These are phyloP conservation scores for Heliocidaris tuberculata DNA, from an alignment of 35 echinoderm and acorn worm genomes.

Conservation along the genomic window DNA sequence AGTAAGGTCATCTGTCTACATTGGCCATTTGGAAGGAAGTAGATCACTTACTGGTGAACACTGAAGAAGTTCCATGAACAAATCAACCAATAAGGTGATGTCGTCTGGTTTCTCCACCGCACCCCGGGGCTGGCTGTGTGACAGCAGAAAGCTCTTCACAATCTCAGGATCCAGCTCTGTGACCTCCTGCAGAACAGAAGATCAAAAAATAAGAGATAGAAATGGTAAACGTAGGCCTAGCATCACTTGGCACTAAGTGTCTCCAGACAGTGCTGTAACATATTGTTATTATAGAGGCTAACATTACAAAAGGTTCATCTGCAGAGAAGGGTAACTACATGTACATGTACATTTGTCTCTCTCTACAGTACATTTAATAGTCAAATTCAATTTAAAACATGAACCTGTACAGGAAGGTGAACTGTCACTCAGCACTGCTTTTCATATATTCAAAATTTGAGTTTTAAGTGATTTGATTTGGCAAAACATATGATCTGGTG, in stretches of 20 bases:
- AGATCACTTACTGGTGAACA: not conserved
- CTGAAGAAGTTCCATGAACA: conserved; percentile 44
- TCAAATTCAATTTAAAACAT: too few species aligned
- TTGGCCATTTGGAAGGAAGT: too few species aligned
- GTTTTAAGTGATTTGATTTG: too few species aligned
- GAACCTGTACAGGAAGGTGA: too few species aligned
- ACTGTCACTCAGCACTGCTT: too few species aligned
- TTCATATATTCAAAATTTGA: too few species aligned
- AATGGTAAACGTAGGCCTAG: not conserved
- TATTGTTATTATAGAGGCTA: not conserved
- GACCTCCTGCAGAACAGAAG: not conserved
- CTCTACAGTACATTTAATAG: too few species aligned
- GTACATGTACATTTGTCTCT: too few species aligned
- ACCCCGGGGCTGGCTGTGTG: conserved; percentile 1
- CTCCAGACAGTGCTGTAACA: not conserved
- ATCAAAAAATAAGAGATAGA: not conserved
- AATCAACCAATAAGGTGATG: conserved; percentile 5
- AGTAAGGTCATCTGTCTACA: too few species aligned
- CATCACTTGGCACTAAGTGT: not conserved
- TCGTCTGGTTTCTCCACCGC: not conserved
- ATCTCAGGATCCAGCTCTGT: conserved; percentile 16
- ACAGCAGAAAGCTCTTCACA: conserved; percentile 32
- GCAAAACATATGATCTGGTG: too few species aligned
- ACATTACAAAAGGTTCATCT: not conserved
- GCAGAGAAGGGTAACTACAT: not conserved